Base-by-base conservation (phyloP, 2,113 vertebrate genomes). In the Tichodroma muraria region DNA sequence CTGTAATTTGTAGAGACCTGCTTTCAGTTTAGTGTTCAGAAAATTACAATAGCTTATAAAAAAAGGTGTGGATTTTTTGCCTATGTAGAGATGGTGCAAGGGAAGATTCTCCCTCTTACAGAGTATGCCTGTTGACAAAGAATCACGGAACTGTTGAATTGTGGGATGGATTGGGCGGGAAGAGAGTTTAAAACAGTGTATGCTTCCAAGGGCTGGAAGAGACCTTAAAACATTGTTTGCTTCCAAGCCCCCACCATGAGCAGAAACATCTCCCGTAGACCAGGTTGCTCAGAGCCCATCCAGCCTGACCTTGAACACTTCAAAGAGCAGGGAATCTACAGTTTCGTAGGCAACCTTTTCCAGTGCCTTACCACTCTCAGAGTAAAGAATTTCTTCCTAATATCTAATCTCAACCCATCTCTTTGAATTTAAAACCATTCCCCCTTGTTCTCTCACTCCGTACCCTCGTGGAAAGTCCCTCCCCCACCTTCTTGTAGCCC, bases 231-330 rank as follows among this genome's bases (percentile, higher is more conserved):
- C 18, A 28, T 30, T 5, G 2, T 35, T 16, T 66, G 2, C 20
- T 66, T 57, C 31, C 18, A 69, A 38, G 45, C 13, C 15, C 12
- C 12, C 13, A 15, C 24, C 49, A 35, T 0, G 0, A 49, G 33
- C 4, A n/a, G 68, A 37, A 44, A 9, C 15, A 13, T 44, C 12
- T 44, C 10, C 25, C 21, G 14, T 17, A 21, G 45, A 66, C 44
- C 44, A 24, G 12, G 15, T 56, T 63, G 40, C 28, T 73, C 23
- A 59, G 52, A 88, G 13, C 33, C 28, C 23, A 30, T 59, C 28
- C 37, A 52, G 19, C 77, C 44, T 73, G 37, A 13, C 27, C 23
- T 59, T 73, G 52, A 44, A 30, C 27, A 28, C 33, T 59, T 66
- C 33, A 52, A 1, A 22, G 22, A 10, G 5, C 37, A 12, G 8